Evolutionary conservation across 2,113 vertebrate genomes (phyloP).

Genomic region (Thunnus maccoyii): DNA sequence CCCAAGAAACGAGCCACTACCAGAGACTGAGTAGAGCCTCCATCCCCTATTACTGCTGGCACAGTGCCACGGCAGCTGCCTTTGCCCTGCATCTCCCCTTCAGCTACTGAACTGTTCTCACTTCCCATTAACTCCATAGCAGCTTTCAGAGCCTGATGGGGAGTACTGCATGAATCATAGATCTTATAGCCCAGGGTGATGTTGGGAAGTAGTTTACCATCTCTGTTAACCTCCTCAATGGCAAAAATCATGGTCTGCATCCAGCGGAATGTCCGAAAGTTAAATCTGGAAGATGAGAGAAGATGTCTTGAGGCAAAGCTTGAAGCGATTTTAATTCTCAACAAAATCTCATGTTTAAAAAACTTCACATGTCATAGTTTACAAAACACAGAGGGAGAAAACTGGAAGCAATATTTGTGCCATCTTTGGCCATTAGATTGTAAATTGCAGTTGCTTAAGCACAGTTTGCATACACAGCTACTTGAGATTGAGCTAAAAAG

Average conservation of each 20-base stretch:
- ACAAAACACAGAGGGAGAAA: too few species aligned
- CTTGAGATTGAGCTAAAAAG: background rate
- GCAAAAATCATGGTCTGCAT: constrained; percentile 89
- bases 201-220: constrained; percentile 79
- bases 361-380: background rate
- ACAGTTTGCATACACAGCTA: background rate
- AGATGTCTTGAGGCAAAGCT: background rate
- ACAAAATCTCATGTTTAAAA: background rate
- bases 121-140: constrained; percentile 79
- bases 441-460: background rate
- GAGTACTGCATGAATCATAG: constrained; percentile 85
- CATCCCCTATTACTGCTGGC: constrained; percentile 85
- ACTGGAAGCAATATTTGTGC: background rate
- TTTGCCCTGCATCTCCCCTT: constrained; percentile 16
- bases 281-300: constrained; percentile 75
- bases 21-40: constrained; percentile 86
- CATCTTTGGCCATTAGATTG: background rate
- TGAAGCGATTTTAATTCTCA: background rate
- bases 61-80: constrained; percentile 65
- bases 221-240: constrained; percentile 84
- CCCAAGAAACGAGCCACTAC: constrained; percentile 84
- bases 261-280: constrained; percentile 86
- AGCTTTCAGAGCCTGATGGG: constrained; percentile 81
- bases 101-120: constrained; percentile 3
- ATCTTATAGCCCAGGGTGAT: constrained; percentile 86